Base-by-base conservation (phyloP, 2,113 vertebrate species). In the Cyprinodon tularosa region DNA sequence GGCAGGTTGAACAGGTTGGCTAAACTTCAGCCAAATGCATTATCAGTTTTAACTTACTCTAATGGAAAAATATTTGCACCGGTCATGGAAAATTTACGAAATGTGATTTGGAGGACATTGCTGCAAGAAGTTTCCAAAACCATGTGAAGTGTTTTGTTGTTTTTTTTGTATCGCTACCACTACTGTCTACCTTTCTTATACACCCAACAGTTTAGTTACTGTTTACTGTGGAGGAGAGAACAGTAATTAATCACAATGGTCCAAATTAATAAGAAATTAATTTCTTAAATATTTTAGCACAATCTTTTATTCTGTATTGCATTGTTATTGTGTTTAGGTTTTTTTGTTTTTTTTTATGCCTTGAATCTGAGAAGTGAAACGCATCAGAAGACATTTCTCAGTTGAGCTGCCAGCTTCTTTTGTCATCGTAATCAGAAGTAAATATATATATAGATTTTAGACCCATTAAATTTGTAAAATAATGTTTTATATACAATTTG, bases 211-310 rank as follows among this genome's bases (percentile, higher is more conserved):
- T 64, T 68, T 47, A 29, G 71, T 50, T 78, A 78, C 75, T 50
- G 59, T 80, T 79, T 71, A 62, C 60, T 72, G 74, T 77, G 17
- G 62, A 68, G 73, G 71, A 72, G 50, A 76, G 62, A 66, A 53
- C 14, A 42, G 80, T 88, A 88, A 89, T 92, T 91, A 89, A 85
- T 85, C 88, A 83, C 2, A 15, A 85, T 70, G 44, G 3, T 82
- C 38, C 36, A 63, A 71, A 80, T 42, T n/a, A 29, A 86, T 83
- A 82, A 84, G 69, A 81, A 88, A 79, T 89, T 1, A 36, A 89
- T 83, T 86, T 86, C 83, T 81, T 90, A 81, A 89, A 85, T 88
- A 87, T 87, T 89, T 71, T 73, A 77, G 40, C 68, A 60, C 22
- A 5, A 15, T 80, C 75, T 87, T 82, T 89, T 88, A 38, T 92